Percentiles rank a stretch among this genome's conserved stretches.
phyloP scores from a whole-genome alignment of 2,888 invertebrate genomes.

The Drosophila atroscutellata region DNA sequence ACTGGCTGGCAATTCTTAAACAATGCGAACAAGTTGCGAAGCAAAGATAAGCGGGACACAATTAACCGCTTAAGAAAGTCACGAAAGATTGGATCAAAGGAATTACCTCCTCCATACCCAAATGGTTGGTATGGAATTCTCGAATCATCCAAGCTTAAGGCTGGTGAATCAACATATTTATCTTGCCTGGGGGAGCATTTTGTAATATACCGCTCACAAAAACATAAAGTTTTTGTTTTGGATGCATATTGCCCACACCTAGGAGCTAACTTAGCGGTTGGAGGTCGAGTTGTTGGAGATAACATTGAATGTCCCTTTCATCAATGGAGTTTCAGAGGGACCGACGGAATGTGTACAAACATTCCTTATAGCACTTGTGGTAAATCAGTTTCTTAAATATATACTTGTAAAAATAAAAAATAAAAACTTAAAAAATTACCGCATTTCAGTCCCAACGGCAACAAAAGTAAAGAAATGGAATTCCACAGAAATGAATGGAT shows the following conservation, averaged over 20 bases:
- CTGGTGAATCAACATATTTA: constrained; percentile 87
- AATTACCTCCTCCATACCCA: constrained; percentile 93
- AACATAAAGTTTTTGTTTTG: constrained; percentile 88
- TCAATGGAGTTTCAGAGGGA: constrained; percentile 92
- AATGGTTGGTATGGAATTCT: constrained; percentile 95
- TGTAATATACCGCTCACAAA: constrained; percentile 89
- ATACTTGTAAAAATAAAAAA: background rate
- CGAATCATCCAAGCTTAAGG: constrained; percentile 88
- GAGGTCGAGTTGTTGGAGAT: constrained; percentile 91
- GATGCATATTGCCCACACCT: constrained; percentile 96
- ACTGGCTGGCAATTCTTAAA: constrained; percentile 49
- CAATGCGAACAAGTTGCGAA: background rate
- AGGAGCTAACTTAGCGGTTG: constrained; percentile 93
- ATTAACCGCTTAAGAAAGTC: constrained; percentile 86
- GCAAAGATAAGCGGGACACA: constrained; percentile 56
- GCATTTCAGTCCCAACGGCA: constrained; percentile 88
- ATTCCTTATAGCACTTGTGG: constrained; percentile 90
- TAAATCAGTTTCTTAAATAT: constrained; percentile 16
- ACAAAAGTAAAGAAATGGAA: constrained; percentile 90
- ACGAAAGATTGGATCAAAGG: constrained; percentile 87
- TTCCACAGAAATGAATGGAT: constrained; percentile 89
- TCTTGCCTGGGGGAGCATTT: constrained; percentile 90
- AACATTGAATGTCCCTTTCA: constrained; percentile 96
- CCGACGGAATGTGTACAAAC: constrained; percentile 89
- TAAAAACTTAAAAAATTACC: background rate